These are phyloP conservation scores for Episyrphus balteatus DNA, from an alignment of 1,140 invertebrate genomes.

Conservation along the genomic window DNA sequence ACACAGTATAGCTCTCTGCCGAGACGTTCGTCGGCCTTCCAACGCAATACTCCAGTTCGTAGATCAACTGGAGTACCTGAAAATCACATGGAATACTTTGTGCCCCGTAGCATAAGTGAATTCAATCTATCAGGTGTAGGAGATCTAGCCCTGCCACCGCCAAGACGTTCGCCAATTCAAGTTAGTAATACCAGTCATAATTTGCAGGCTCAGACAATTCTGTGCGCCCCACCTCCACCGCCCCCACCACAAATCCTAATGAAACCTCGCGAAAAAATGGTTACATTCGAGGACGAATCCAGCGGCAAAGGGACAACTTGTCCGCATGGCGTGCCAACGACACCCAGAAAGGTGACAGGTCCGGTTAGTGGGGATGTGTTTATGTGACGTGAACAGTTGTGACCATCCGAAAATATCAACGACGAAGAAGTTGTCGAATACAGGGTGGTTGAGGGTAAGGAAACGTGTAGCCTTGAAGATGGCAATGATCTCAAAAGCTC, in stretches of 20 bases:
- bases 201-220: constrained; percentile 27
- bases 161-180: constrained; percentile 29
- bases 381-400: constrained; percentile 43
- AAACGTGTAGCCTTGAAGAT: no score
- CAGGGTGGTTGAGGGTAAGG: no score
- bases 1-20: constrained; percentile 34
- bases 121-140: constrained; percentile 58
- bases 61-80: constrained; percentile 47
- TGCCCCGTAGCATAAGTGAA: constrained; percentile 68
- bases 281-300: constrained; percentile 68
- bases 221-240: constrained; percentile 24
- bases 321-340: constrained; percentile 33
- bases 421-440: no score
- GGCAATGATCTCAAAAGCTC: no score
- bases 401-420: no score
- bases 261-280: constrained; percentile 59
- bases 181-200: constrained; percentile 14
- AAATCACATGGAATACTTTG: constrained; percentile 65
- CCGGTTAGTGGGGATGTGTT: constrained; percentile 44
- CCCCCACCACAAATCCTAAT: constrained; percentile 30
- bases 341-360: constrained; percentile 31
- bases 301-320: constrained; percentile 26
- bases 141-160: constrained; percentile 41
- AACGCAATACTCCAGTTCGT: constrained; percentile 50
- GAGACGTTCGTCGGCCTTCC: constrained; percentile 39